Conservation (phyloP, 2,888 invertebrate species). For the Patella pellucida region DNA sequence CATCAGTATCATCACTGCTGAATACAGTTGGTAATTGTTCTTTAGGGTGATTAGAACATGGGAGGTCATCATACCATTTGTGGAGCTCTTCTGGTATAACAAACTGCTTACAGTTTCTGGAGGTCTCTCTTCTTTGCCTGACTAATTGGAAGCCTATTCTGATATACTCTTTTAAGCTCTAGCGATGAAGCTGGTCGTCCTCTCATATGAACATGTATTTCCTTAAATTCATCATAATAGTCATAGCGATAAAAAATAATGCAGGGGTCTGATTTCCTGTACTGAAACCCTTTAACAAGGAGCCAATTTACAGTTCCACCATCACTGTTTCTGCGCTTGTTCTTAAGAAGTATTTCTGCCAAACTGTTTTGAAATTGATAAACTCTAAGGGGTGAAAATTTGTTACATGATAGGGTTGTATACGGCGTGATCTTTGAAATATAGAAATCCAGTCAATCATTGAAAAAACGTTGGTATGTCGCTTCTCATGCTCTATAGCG, state of each 20-base stretch:
- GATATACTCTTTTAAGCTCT: neutral
- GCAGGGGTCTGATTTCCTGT: neutral
- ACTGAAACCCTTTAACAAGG: no score
- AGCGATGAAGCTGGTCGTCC: neutral
- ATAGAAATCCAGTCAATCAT: constrained; percentile 14
- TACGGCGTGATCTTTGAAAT: neutral
- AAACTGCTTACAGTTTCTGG: constrained; percentile 11
- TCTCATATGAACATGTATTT: neutral
- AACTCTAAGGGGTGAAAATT: constrained; percentile 12
- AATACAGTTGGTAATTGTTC: constrained; percentile 8
- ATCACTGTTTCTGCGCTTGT: constrained; percentile 12
- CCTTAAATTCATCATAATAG: no score
- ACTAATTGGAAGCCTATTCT: constrained; percentile 1
- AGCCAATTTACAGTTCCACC: constrained; percentile 15
- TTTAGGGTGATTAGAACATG: constrained; percentile 12
- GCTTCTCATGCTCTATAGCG: constrained; percentile 13
- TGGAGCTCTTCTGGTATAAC: constrained; percentile 17
- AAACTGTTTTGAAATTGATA: constrained; percentile 6
- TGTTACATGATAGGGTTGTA: neutral
- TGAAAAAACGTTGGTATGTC: neutral
- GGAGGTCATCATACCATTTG: constrained; percentile 15
- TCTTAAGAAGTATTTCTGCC: constrained; percentile 15
- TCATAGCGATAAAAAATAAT: constrained; percentile 7
- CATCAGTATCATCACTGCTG: neutral
- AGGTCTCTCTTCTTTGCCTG: constrained; percentile 16